phyloP scores from a whole-genome alignment of 2,888 invertebrate species.

The Maniola hyperantus region DNA sequence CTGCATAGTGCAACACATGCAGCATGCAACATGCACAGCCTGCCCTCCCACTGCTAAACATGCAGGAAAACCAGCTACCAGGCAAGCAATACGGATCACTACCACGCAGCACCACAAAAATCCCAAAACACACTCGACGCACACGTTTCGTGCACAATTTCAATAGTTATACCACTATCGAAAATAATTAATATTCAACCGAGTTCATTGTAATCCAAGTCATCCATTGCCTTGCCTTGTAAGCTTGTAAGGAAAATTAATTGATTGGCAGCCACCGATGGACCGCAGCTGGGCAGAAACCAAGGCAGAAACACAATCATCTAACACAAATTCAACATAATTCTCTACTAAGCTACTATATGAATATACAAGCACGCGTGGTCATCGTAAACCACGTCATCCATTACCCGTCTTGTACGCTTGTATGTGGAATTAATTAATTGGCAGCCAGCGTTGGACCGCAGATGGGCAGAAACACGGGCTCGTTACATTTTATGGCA shows the following conservation, averaged over 20 bases:
- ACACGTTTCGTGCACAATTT: too few relatives aligned
- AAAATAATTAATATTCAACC: too few relatives aligned
- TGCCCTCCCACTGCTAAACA: too few relatives aligned
- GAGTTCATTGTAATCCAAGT: constrained; percentile 63
- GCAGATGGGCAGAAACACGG: constrained; percentile 65
- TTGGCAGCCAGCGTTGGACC: constrained; percentile 68
- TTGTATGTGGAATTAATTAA: constrained; percentile 73
- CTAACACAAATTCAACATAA: constrained; percentile 14
- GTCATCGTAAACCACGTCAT: constrained; percentile 69
- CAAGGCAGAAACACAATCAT: constrained; percentile 45
- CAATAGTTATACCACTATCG: too few relatives aligned
- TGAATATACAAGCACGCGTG: constrained; percentile 51
- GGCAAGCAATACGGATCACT: too few relatives aligned
- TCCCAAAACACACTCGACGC: too few relatives aligned
- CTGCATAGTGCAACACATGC: too few relatives aligned
- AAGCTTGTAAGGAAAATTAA: constrained; percentile 70
- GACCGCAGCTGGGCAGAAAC: constrained; percentile 58
- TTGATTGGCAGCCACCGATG: constrained; percentile 72
- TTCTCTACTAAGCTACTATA: constrained; percentile 10
- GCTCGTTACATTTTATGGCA: constrained; percentile 74
- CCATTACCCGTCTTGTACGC: constrained; percentile 70
- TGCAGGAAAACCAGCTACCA: too few relatives aligned
- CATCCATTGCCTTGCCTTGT: constrained; percentile 71
- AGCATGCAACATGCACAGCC: too few relatives aligned
- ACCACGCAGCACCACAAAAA: too few relatives aligned